Percentiles rank a stretch among this genome's conserved stretches.
phyloP scores from a whole-genome alignment of 2,797 vertebrate genomes.

The Sebastes alutus region DNA sequence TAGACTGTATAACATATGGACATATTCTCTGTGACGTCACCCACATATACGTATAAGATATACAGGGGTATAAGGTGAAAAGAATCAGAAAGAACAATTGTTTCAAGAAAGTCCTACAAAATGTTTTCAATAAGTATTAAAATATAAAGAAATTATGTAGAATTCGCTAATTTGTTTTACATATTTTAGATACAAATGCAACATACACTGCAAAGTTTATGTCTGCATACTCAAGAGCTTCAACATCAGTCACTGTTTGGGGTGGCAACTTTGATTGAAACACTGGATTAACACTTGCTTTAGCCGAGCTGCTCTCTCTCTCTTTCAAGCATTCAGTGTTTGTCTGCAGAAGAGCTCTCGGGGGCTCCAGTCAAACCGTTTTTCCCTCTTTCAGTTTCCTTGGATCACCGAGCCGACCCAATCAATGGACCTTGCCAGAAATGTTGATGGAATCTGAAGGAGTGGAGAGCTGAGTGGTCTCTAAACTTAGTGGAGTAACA shows the following conservation, averaged over 20 bases:
- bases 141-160: not conserved
- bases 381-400: constrained; percentile 41
- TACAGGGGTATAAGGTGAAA: not conserved
- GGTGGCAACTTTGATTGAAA: constrained; percentile 1
- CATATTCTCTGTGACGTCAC: no score
- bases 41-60: not conserved
- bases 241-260: not conserved
- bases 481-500: constrained; percentile 25
- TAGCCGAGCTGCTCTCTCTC: constrained; percentile 8
- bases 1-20: no score
- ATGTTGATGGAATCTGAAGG: constrained; percentile 42
- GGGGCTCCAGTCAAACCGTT: constrained; percentile 35
- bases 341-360: constrained; percentile 18
- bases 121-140: not conserved
- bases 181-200: not conserved
- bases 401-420: constrained; percentile 27
- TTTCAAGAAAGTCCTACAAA: not conserved
- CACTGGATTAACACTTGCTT: constrained; percentile 19
- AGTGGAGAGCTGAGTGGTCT: constrained; percentile 24
- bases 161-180: not conserved
- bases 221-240: not conserved
- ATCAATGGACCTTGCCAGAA: constrained; percentile 50
- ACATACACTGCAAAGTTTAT: not conserved
- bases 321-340: constrained; percentile 18
- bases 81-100: not conserved